These are phyloP conservation scores for Hypomesus transpacificus DNA, from an alignment of 2,113 vertebrate species.

Conservation along the genomic window DNA sequence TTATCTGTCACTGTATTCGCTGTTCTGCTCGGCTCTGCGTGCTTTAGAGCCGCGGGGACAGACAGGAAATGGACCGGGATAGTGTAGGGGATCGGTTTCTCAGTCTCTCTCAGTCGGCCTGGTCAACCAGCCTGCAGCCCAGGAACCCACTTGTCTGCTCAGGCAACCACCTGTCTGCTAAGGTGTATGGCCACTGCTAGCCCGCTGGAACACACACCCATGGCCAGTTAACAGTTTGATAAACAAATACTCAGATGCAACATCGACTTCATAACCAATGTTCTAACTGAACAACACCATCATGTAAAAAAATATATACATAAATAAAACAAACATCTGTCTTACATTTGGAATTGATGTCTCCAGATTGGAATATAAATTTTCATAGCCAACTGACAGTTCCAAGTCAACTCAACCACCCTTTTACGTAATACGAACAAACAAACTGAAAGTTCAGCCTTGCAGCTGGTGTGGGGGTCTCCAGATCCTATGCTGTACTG, in stretches of 20 bases:
- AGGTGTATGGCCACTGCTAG: constrained; percentile 7
- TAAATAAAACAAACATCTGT: too few relatives aligned
- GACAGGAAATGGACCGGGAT: not conserved
- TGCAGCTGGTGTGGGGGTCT: too few relatives aligned
- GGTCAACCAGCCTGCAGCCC: too few relatives aligned
- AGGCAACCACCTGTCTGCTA: constrained; percentile 4
- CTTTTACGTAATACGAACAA: too few relatives aligned
- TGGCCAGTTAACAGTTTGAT: not conserved
- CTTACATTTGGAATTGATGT: too few relatives aligned
- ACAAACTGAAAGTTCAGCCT: too few relatives aligned
- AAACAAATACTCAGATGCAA: not conserved
- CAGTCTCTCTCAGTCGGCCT: not conserved
- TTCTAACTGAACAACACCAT: not conserved
- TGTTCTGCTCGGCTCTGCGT: not conserved
- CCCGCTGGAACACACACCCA: not conserved
- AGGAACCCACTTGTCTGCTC: not conserved
- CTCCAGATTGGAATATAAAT: too few relatives aligned
- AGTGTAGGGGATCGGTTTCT: not conserved
- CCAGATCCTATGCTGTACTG: not conserved
- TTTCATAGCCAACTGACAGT: too few relatives aligned
- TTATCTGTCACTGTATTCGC: constrained; percentile 44
- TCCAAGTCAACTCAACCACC: too few relatives aligned
- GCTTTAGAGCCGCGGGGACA: not conserved
- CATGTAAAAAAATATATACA: not conserved
- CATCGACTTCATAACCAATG: not conserved